Base-by-base conservation (phyloP, 1,140 invertebrate species). In the Coelopa frigida region DNA sequence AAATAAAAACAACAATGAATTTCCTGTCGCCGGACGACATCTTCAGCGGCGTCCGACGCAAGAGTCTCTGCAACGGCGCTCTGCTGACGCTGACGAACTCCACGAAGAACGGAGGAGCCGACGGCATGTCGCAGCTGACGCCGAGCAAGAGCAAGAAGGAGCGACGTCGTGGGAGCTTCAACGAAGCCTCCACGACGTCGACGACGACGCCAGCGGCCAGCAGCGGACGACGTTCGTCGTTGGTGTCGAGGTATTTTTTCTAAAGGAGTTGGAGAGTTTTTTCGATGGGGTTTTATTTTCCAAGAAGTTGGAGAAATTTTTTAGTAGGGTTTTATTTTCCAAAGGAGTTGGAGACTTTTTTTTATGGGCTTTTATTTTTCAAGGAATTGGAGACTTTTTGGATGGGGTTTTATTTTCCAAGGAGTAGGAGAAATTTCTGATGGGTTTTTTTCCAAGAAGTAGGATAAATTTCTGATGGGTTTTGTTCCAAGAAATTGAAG, bases 91-190 rank as follows among this genome's bases (percentile, higher is more conserved):
- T 61, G 18, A 21, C 52, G 8, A 43, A 22, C 35, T 24, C 4
- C 15, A 29, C 45, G 20, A 49, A 41, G 24, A 45, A 22, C 15
- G n/a, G 3, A 15, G 21, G 21, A 15, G 44, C 36, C 27, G 42
- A 38, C 11, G 27, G 33, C 38, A 38, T 27, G 22, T 32, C 52
- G 15, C 12, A 40, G 12, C 44, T 26, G 40, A 50, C 55, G 35
- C 45, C 52, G 5, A 49, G 46, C 26, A 59, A 59, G 48, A 51
- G 48, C 36, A 55, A 57, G 43, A 58, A 54, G 23, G 66, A 67
- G 51, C 55, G 59, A n/a, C 54, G 68, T 41, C 53, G 67, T 12
- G 66, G 67, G 7, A 72, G 68, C 54, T 56, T 69, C 12, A 69
- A 67, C 55, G 52, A 61, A 26, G 17, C 26, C 43, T 5, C 36